Conservation (phyloP, 2,797 vertebrate genomes). For the Poecilia gillii region DNA sequence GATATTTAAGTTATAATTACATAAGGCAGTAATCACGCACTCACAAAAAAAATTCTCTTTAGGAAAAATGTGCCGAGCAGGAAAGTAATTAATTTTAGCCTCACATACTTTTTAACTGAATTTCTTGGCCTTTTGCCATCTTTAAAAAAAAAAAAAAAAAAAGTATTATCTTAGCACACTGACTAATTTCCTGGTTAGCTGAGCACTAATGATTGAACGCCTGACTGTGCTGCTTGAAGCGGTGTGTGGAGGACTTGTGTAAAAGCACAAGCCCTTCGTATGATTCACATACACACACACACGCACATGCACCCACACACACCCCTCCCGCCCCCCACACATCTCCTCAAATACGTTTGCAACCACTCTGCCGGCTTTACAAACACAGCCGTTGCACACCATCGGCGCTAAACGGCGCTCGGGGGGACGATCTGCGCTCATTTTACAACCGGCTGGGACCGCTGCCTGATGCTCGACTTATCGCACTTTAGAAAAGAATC, state of each 20-base stretch:
- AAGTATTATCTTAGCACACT: slow-evolving; percentile 56
- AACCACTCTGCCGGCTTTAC: slow-evolving; percentile 33
- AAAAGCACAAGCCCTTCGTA: neutral
- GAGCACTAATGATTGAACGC: slow-evolving; percentile 68
- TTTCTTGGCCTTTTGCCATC: slow-evolving; percentile 45
- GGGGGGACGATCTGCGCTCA: slow-evolving; percentile 26
- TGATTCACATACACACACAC: slow-evolving; percentile 31
- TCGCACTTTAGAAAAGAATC: slow-evolving; percentile 44
- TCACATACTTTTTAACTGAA: slow-evolving; percentile 31
- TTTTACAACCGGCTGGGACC: slow-evolving; percentile 36
- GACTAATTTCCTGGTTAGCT: slow-evolving; percentile 71
- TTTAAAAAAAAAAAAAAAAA: slow-evolving; percentile 41
- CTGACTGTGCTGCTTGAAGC: slow-evolving; percentile 52
- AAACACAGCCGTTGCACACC: slow-evolving; percentile 12
- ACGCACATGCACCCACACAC: slow-evolving; percentile 22
- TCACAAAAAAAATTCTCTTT: slow-evolving; percentile 9
- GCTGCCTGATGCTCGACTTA: slow-evolving; percentile 51
- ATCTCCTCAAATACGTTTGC: slow-evolving; percentile 27
- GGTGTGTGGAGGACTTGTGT: neutral
- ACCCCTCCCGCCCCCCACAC: neutral
- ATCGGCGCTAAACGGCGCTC: slow-evolving; percentile 43
- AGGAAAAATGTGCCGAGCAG: slow-evolving; percentile 20
- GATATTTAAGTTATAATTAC: slow-evolving; percentile 18
- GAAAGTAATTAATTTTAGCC: slow-evolving; percentile 43
- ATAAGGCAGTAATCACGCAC: slow-evolving; percentile 26